Conservation (phyloP, 2,113 vertebrate species). For the Smithornis capensis region DNA sequence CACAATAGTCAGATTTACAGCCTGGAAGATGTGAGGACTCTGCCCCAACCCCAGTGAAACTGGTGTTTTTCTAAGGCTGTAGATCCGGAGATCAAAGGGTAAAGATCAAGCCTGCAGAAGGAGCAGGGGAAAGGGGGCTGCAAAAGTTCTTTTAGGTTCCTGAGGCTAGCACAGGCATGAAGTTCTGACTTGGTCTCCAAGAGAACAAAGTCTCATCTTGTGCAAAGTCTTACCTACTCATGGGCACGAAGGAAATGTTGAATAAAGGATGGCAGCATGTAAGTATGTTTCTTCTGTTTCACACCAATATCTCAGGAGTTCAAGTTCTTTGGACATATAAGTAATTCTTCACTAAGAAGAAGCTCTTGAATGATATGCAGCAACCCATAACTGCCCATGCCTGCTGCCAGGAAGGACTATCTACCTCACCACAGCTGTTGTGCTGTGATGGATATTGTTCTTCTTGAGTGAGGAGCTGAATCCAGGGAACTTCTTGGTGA, state of each 20-base stretch:
- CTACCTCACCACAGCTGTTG: background rate
- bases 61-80: conserved; percentile 40
- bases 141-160: background rate
- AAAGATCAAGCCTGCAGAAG: conserved; percentile 37
- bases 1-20: conserved; percentile 62
- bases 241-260: background rate
- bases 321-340: background rate
- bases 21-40: conserved; percentile 38
- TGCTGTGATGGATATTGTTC: background rate
- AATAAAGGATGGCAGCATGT: background rate
- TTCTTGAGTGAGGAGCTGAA: background rate
- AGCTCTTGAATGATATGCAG: background rate
- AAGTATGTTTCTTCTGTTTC: background rate
- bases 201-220: background rate
- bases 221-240: background rate
- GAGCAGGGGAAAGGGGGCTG: background rate
- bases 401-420: background rate
- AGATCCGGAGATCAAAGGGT: conserved; percentile 53
- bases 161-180: background rate
- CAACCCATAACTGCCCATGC: accelerated
- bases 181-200: background rate
- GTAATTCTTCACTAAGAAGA: background rate
- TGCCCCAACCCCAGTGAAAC: background rate
- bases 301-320: background rate
- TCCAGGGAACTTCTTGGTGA: background rate